Evolutionary conservation across 2,888 invertebrate genomes (phyloP), one percentile per base, ranked within the genome.

Genomic region (Yponomeuta evonymella): DNA sequence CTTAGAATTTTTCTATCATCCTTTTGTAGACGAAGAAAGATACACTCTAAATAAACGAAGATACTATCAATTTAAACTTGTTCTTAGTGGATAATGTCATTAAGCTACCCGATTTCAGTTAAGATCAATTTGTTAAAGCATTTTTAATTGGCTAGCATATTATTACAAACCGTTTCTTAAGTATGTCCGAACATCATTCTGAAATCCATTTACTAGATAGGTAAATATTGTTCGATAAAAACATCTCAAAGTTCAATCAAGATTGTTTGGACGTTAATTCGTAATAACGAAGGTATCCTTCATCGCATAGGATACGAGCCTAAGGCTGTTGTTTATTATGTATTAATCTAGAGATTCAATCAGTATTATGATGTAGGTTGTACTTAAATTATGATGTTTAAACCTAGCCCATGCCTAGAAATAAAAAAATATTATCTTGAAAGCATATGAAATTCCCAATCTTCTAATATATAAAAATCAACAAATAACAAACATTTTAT

Each of bases 11-110:
- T 58, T 58, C 51, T 58, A 58, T 15, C 51, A 15, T 58, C 51
- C 51, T 58, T 58, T 58, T 58, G 51, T 58, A 58, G 51, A 58
- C 51, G 15, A 58, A 58, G 51, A 58, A 58, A 58, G 51, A 58
- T 58, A 58, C 51, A 58, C 51, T 58, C 51, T 9, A 58, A 58
- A 58, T 58, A 58, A 8, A 58, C 15, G 12, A 15, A 15, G 51
- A 58, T 58, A 58, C 15, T 5, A 58, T 58, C 51, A 15, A 58
- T 58, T 4, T 58, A 15, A 58, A 58, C 3, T 58, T 15, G 51
- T 58, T 58, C 51, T 15, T 15, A 15, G 12, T 15, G 51, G 51
- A 58, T 15, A 58, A 15, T 15, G 51, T 58, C 51, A 15, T 58
- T 58, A 58, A 15, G 51, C 51, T 58, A 58, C 51, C 51, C 12